Base-by-base conservation (phyloP, 2,113 vertebrate species). In the Lagenorhynchus albirostris region DNA sequence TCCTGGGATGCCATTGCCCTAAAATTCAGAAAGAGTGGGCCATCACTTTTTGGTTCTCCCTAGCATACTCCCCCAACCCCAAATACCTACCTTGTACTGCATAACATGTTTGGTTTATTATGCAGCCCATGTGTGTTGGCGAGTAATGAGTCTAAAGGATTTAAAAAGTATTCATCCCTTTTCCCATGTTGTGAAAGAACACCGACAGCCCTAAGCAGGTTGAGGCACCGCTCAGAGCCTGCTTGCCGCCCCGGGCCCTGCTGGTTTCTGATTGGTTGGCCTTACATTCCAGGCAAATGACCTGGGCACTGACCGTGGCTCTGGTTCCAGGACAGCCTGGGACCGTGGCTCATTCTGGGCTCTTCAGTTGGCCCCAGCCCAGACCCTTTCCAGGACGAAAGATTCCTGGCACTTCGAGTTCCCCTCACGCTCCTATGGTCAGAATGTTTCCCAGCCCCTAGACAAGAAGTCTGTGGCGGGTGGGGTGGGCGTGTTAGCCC, bases 401-500 rank as follows among this genome's bases (percentile, higher is more conserved):
- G 36, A 6, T 26, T 65, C 23, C 36, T 31, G 44, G 74, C 3
- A 9, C 6, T 77, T 10, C 6, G 3, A 31, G 21, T 4, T 55
- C 20, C 26, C 63, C 9, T 71, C n/a, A 20, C 2, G 2, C 11
- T 50, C 3, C 67, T 68, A 8, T 38, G 14, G 11, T 38, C 21
- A n/a, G 41, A 26, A 17, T n/a, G 33, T 85, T 90, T 50, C 41
- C 50, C 33, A 38, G 94, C 44, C 68, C 20, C 0, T 29, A 15
- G 31, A 63, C 41, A 44, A 47, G n/a, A 11, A 2, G 12, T 53
- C 31, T 63, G n/a, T 7, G n/a, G 21, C 11, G 26, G 31, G 58
- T 3, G 23, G 20, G 47, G 47, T 0, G 41, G 50, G 31, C 2
- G 0, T 20, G 29, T 60, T 50, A 10, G 26, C 29, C 1, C 1